Conservation (phyloP, 2,797 vertebrate species). For the Miichthys miiuy region DNA sequence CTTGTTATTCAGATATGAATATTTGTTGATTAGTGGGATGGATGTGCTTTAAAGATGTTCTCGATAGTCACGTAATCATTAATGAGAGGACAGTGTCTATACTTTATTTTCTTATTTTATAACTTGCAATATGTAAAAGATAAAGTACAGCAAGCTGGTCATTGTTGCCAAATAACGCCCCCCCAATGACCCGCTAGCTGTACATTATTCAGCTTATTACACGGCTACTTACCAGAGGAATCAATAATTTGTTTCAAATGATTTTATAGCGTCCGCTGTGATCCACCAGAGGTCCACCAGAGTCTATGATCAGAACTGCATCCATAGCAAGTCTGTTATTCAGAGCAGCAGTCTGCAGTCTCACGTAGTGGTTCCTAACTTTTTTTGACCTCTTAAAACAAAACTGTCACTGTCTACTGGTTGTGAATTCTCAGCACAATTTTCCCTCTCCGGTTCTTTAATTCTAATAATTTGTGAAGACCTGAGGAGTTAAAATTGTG, state of each 20-base stretch:
- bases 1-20: not conserved
- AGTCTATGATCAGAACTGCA: too few relatives aligned
- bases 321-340: too few relatives aligned
- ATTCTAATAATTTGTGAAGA: not conserved
- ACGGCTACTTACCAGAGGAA: too few relatives aligned
- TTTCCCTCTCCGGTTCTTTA: not conserved
- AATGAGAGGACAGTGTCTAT: not conserved
- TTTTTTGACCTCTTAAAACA: slow-evolving; percentile 3
- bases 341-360: too few relatives aligned
- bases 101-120: not conserved
- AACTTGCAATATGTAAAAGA: not conserved
- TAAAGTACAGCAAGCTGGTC: too few relatives aligned
- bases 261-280: too few relatives aligned
- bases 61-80: not conserved
- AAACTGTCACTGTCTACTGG: not conserved
- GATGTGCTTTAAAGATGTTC: not conserved
- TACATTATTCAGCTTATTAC: too few relatives aligned
- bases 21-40: not conserved
- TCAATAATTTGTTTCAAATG: too few relatives aligned
- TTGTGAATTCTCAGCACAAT: not conserved
- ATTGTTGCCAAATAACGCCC: too few relatives aligned
- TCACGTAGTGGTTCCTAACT: too few relatives aligned
- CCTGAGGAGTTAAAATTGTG: not conserved
- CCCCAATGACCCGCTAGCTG: too few relatives aligned
- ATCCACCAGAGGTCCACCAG: too few relatives aligned